Evolutionary conservation across 2,113 vertebrate species (phyloP), one percentile per base, ranked within the genome.

Genomic region (Leucopsar rothschildi): DNA sequence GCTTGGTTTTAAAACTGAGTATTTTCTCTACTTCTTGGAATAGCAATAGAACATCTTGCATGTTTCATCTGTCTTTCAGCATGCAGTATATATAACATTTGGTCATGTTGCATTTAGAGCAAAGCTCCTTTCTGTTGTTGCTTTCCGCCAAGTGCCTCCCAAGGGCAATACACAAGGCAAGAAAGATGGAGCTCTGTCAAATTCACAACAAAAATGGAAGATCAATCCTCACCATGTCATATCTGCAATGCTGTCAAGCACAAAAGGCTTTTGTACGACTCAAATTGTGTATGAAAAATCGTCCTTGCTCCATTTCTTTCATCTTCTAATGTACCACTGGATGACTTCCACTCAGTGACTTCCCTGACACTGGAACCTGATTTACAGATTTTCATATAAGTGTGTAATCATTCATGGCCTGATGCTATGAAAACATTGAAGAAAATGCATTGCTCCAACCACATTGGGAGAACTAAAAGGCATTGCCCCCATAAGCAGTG

Each of bases 131-230:
- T 85, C 50, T 88, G 44, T 49, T 52, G 15, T 75, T 73, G n/a
- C 64, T 65, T 3, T n/a, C 52, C 9, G 10, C 35, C 65, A 79
- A 52, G 44, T 52, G 44, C 55, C 37, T 79, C n/a, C 22, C 33
- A 81, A 35, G 31, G 39, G 59, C 64, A 70, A 63, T 4, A 66
- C 37, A 73, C 9, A 55, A 49, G 45, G 33, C 53, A 72, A 71
- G n/a, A 59, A 60, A 76, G 49, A 33, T 44, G 35, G n/a, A 91
- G 20, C 18, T 73, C 33, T 45, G 31, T 71, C 35, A 69, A 94
- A 90, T 14, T 44, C 50, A 57, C 23, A 24, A 65, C 45, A 91
- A 78, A 93, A 84, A 86, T 18, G 72, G 68, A 75, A 90, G 56
- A 81, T 72, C 59, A 57, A 3, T 31, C 57, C 64, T 66, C 47